A percentile compares a stretch with the other conserved stretches of the same genome.
Evolutionary conservation across 2,113 vertebrate species (phyloP).

Genomic region (Amblyopsis rosae): DNA sequence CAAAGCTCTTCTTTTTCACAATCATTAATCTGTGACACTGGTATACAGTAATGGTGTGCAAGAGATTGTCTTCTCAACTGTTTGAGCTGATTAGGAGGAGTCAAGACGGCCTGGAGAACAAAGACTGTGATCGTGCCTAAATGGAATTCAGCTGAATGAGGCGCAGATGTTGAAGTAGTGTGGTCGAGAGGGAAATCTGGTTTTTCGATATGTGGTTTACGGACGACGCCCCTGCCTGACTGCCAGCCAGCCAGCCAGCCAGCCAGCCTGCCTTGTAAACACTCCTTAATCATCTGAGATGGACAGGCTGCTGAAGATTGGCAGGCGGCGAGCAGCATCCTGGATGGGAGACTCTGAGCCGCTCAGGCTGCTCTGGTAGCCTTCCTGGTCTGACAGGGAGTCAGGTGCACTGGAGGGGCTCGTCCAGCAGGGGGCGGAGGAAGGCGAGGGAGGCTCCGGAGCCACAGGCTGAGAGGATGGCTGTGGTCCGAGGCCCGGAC

Average conservation of each 20-base stretch:
- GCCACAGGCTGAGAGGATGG: slow-evolving; percentile 52
- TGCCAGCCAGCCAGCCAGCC: slow-evolving; percentile 64
- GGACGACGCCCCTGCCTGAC: slow-evolving; percentile 52
- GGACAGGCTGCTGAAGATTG: slow-evolving; percentile 93
- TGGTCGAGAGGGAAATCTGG: slow-evolving; percentile 50
- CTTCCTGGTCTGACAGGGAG: slow-evolving; percentile 89
- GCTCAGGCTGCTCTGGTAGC: slow-evolving; percentile 88
- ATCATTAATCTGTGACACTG: slow-evolving; percentile 6
- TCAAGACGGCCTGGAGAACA: not conserved
- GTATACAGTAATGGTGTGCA: not conserved
- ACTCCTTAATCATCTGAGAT: slow-evolving; percentile 84
- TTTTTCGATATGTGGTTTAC: slow-evolving; percentile 35
- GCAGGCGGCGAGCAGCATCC: slow-evolving; percentile 86
- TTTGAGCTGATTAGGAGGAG: not conserved
- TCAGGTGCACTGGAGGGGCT: slow-evolving; percentile 84
- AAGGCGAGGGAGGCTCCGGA: slow-evolving; percentile 63
- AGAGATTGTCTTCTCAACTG: slow-evolving; percentile 1
- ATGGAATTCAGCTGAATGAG: slow-evolving; percentile 20
- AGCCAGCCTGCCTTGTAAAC: slow-evolving; percentile 52
- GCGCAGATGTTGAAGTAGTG: not conserved
- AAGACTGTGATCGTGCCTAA: slow-evolving; percentile 37
- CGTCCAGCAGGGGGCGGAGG: slow-evolving; percentile 80
- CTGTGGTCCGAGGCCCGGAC: slow-evolving; percentile 74
- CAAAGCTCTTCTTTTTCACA: not conserved
- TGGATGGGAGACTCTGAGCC: slow-evolving; percentile 87